Percentiles rank a stretch among this genome's conserved stretches.
Evolutionary conservation across 2,888 invertebrate species (phyloP).

Genomic region (Leucophora obtusa): DNA sequence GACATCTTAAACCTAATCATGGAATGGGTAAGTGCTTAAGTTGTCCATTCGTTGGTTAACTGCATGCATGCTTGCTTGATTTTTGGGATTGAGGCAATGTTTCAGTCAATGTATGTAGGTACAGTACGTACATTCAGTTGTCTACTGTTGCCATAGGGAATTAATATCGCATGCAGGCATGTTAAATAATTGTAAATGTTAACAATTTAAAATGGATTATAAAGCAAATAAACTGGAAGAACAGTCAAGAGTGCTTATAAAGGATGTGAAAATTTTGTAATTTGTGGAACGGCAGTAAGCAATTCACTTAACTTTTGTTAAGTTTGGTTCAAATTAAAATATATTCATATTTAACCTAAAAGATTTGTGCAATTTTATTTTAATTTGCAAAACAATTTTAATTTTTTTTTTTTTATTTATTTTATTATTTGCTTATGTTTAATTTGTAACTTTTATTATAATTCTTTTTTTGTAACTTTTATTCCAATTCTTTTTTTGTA

Average conservation of each 20-base stretch:
- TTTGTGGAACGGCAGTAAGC: no score
- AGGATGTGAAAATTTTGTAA: no score
- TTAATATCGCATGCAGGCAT: slow-evolving; percentile 65
- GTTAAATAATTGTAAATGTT: slow-evolving; percentile 63
- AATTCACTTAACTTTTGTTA: no score
- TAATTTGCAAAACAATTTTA: no score
- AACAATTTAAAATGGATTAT: slow-evolving; percentile 54
- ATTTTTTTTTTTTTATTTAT: no score
- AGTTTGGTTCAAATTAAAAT: no score
- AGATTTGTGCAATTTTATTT: no score
- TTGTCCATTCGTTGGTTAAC: slow-evolving; percentile 31
- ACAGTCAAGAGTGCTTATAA: neutral
- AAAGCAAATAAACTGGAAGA: neutral
- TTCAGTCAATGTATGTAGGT: slow-evolving; percentile 44
- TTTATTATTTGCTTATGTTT: no score
- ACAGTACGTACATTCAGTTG: slow-evolving; percentile 53
- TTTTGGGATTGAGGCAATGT: slow-evolving; percentile 49
- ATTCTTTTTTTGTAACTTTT: no score
- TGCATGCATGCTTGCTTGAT: slow-evolving; percentile 50
- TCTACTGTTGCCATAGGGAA: slow-evolving; percentile 66
- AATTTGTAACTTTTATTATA: no score
- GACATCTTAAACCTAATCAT: slow-evolving; percentile 42
- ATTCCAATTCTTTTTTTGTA: no score
- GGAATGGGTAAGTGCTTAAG: slow-evolving; percentile 49
- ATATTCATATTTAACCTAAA: no score